Percentiles rank a stretch among this genome's conserved stretches.
Evolutionary conservation across 2,113 vertebrate species (phyloP).

Genomic region (Vicugna pacos): DNA sequence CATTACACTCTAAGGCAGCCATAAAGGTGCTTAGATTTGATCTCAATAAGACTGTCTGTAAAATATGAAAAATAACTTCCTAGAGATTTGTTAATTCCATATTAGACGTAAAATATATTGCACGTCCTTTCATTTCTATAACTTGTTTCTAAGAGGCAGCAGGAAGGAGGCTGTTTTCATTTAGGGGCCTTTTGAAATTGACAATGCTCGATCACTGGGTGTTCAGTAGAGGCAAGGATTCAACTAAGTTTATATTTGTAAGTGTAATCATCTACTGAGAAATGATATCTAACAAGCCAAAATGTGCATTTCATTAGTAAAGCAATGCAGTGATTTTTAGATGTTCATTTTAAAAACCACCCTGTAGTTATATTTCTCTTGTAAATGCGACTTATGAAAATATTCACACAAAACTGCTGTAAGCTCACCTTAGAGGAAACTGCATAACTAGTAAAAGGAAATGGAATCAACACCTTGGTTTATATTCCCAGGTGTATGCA

Average conservation of each 20-base stretch:
- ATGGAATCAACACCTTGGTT: neutral
- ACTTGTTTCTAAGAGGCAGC: neutral
- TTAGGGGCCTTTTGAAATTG: conserved; percentile 8
- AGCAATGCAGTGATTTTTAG: neutral
- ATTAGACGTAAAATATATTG: neutral
- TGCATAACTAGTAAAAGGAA: neutral
- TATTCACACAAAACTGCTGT: neutral
- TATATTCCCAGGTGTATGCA: neutral
- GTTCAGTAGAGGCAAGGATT: conserved; percentile 9
- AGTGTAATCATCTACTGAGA: neutral
- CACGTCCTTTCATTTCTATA: conserved; percentile 41
- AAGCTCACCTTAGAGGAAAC: neutral
- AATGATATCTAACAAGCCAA: neutral
- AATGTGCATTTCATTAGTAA: conserved; percentile 1
- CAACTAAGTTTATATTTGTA: conserved; percentile 14
- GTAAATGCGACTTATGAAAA: conserved; percentile 26
- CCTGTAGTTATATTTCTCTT: neutral
- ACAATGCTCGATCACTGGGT: neutral
- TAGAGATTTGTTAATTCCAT: conserved; percentile 37
- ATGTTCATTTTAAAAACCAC: conserved; percentile 37
- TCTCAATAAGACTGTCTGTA: neutral
- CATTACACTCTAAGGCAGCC: neutral
- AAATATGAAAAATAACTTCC: conserved; percentile 48
- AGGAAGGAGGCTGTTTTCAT: conserved; percentile 3
- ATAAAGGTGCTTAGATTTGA: neutral